These are phyloP conservation scores for Holacanthus passer DNA, from an alignment of 2,113 vertebrate species.

Conservation along the genomic window DNA sequence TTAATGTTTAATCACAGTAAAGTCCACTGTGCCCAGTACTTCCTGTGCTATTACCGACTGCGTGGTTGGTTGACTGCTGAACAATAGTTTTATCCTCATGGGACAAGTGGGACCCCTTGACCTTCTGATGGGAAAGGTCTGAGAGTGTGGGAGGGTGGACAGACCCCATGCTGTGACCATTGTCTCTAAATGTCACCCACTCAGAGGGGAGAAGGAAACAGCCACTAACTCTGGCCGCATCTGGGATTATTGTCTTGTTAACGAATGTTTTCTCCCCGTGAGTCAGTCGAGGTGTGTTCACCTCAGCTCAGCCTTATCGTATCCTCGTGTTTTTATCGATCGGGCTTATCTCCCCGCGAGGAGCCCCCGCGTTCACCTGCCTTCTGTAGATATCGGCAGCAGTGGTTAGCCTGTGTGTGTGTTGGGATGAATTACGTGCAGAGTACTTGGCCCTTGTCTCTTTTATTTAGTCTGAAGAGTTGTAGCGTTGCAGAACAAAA, in stretches of 20 bases:
- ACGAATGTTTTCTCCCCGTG: slow-evolving; percentile 8
- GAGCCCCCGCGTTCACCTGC: slow-evolving; percentile 27
- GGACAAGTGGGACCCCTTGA: slow-evolving; percentile 54
- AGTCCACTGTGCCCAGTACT: neutral
- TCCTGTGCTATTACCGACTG: slow-evolving; percentile 17
- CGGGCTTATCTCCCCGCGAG: slow-evolving; percentile 47
- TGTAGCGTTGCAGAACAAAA: slow-evolving; percentile 66
- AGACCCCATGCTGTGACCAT: slow-evolving; percentile 64
- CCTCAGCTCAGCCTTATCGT: slow-evolving; percentile 44
- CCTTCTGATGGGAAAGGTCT: slow-evolving; percentile 69
- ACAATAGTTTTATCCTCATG: slow-evolving; percentile 53
- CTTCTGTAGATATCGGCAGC: slow-evolving; percentile 49
- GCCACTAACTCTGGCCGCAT: slow-evolving; percentile 15
- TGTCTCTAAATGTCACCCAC: slow-evolving; percentile 73
- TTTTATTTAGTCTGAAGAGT: slow-evolving; percentile 68
- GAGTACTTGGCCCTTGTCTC: slow-evolving; percentile 42
- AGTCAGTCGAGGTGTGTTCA: slow-evolving; percentile 21
- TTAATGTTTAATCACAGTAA: slow-evolving; percentile 25
- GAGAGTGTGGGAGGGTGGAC: slow-evolving; percentile 40
- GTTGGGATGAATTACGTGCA: neutral
- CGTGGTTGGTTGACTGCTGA: neutral
- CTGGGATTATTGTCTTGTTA: slow-evolving; percentile 53
- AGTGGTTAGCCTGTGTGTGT: neutral
- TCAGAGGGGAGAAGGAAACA: slow-evolving; percentile 46
- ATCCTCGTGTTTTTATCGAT: slow-evolving; percentile 64